phyloP scores from a whole-genome alignment of 2,888 invertebrate species.

The Nemapogon koenigi region DNA sequence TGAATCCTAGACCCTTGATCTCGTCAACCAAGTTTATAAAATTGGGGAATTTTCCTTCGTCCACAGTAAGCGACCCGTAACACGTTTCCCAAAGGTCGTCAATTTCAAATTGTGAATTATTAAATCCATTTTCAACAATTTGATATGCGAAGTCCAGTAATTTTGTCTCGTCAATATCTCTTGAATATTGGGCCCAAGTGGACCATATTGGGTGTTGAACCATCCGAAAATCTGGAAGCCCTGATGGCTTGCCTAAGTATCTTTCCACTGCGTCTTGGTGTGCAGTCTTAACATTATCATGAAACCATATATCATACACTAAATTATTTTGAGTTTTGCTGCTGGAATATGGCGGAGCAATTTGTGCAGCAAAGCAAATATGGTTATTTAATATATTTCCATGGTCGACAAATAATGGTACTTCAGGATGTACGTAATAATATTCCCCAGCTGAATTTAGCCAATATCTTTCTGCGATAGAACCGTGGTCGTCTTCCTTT shows the following conservation, averaged over 20 bases:
- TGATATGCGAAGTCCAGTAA: conserved; percentile 70
- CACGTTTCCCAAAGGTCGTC: conserved; percentile 89
- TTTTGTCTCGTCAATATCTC: conserved; percentile 65
- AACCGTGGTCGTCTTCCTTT: conserved; percentile 58
- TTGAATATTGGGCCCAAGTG: conserved; percentile 81
- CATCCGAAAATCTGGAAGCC: conserved; percentile 70
- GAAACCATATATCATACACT: conserved; percentile 68
- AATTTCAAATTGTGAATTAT: conserved; percentile 80
- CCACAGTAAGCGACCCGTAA: conserved; percentile 81
- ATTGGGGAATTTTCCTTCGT: conserved; percentile 73
- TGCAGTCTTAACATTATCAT: conserved; percentile 63
- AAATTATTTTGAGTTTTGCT: conserved; percentile 40
- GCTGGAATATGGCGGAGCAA: conserved; percentile 60
- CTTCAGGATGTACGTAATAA: conserved; percentile 66
- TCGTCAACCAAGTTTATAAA: conserved; percentile 65
- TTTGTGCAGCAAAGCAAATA: conserved; percentile 64
- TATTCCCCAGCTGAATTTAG: conserved; percentile 74
- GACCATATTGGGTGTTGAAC: conserved; percentile 87
- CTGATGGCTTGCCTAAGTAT: conserved; percentile 68
- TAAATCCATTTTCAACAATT: conserved; percentile 69
- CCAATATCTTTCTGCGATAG: conserved; percentile 73
- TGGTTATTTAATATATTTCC: conserved; percentile 58
- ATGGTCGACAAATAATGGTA: conserved; percentile 76
- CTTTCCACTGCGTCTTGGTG: conserved; percentile 68
- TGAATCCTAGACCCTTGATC: conserved; percentile 70